A percentile compares a stretch with the other conserved stretches of the same genome.
Evolutionary conservation across 2,888 invertebrate species (phyloP).

Genomic region (Callinectes sapidus): DNA sequence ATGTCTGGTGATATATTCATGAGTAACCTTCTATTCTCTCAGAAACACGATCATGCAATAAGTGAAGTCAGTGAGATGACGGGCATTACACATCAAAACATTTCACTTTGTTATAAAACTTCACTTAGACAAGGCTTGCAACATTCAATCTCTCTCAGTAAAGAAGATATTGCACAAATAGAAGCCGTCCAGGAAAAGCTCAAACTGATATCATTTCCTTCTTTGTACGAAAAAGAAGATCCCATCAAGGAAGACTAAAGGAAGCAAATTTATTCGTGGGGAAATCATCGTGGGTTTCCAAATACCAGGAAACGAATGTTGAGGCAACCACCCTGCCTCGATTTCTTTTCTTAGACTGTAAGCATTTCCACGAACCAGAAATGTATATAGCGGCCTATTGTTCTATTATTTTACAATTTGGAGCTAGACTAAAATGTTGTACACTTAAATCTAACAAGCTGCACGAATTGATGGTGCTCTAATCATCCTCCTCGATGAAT

Average conservation of each 20-base stretch:
- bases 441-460: not conserved
- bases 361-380: not conserved
- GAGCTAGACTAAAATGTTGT: not conserved
- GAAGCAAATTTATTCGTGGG: not conserved
- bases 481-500: not conserved
- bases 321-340: not conserved
- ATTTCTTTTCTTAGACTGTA: not conserved
- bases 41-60: not conserved
- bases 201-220: not conserved
- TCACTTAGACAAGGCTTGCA: not conserved
- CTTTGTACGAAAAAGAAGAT: not conserved
- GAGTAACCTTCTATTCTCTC: not conserved
- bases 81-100: conserved; percentile 1
- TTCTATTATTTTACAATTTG: not conserved
- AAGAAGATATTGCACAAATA: not conserved
- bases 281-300: not conserved
- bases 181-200: not conserved
- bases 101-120: not conserved
- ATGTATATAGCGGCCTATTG: not conserved
- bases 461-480: not conserved
- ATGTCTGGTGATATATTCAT: not conserved
- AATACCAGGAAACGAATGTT: not conserved
- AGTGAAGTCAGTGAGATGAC: not conserved
- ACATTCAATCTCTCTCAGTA: not conserved
- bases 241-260: not conserved